These are phyloP conservation scores for Phyto melanocephala DNA, from an alignment of 2,888 invertebrate genomes.

Conservation along the genomic window DNA sequence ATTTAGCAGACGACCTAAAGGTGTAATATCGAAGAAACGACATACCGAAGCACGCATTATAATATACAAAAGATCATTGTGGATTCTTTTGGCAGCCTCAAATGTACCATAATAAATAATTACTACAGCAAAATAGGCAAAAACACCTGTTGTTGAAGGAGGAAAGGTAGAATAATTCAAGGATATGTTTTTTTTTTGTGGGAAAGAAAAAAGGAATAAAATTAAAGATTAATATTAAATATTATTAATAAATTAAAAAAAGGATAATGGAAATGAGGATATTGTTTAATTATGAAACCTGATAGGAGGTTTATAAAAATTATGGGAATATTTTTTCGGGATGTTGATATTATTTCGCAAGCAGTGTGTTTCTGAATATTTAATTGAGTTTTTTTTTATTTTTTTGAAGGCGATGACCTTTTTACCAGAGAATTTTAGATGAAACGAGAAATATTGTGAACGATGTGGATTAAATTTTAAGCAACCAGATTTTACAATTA, in stretches of 20 bases:
- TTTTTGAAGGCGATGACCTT: neutral
- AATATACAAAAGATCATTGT: slow-evolving; percentile 80
- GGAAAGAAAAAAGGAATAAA: slow-evolving; percentile 37
- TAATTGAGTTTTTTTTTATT: neutral
- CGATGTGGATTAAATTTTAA: too few relatives aligned
- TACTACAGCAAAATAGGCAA: slow-evolving; percentile 81
- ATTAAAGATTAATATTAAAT: slow-evolving; percentile 26
- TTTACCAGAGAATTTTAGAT: neutral
- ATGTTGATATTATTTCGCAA: too few relatives aligned
- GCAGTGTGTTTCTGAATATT: too few relatives aligned
- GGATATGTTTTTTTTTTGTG: slow-evolving; percentile 15
- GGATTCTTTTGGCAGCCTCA: slow-evolving; percentile 82
- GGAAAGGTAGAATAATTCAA: neutral
- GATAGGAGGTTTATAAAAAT: neutral
- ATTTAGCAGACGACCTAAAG: slow-evolving; percentile 84
- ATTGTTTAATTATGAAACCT: slow-evolving; percentile 25
- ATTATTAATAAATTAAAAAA: slow-evolving; percentile 1
- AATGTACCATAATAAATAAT: slow-evolving; percentile 82
- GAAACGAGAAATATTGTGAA: too few relatives aligned
- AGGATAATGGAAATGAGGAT: slow-evolving; percentile 42
- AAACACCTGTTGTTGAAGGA: slow-evolving; percentile 75
- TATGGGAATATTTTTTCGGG: too few relatives aligned
- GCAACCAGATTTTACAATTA: too few relatives aligned
- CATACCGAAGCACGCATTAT: slow-evolving; percentile 82
- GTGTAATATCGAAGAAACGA: slow-evolving; percentile 86